Evolutionary conservation across 2,888 invertebrate genomes (phyloP).

Genomic region (Nemapogon koenigi): DNA sequence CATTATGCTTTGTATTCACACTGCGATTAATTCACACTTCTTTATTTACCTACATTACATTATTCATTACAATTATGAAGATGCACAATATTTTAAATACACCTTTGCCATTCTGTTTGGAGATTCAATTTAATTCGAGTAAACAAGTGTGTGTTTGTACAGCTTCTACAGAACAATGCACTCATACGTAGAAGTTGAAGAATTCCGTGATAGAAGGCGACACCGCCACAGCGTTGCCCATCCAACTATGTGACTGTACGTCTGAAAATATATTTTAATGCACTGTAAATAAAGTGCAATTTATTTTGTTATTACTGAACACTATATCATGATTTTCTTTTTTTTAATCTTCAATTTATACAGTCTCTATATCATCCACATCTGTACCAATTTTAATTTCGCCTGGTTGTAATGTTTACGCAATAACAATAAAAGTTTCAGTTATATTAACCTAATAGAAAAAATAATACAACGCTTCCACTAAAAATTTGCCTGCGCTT

Average conservation of each 20-base stretch:
- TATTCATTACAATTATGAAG: not conserved
- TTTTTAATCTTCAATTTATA: not conserved
- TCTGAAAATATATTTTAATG: constrained; percentile 30
- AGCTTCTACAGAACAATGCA: constrained; percentile 59
- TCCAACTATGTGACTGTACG: constrained; percentile 46
- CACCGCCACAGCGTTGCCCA: constrained; percentile 46
- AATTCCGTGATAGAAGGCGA: constrained; percentile 37
- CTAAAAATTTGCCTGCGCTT: constrained; percentile 8
- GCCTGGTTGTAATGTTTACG: constrained; percentile 9
- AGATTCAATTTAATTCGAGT: not conserved
- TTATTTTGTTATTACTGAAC: constrained; percentile 5
- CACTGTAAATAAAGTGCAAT: constrained; percentile 40
- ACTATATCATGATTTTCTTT: constrained; percentile 1
- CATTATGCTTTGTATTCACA: too few relatives aligned
- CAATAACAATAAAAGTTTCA: not conserved
- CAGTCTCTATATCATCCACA: too few relatives aligned
- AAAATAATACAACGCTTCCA: too few relatives aligned
- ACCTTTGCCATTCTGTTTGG: not conserved
- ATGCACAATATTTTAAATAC: not conserved
- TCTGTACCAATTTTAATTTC: constrained; percentile 3
- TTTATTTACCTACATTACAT: not conserved
- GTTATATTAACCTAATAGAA: not conserved
- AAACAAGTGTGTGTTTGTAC: constrained; percentile 28
- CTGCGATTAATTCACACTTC: not conserved
- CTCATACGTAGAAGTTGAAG: constrained; percentile 51